Base-by-base conservation (phyloP, 2,797 vertebrate genomes). In the Brachyrhaphis roseni region DNA sequence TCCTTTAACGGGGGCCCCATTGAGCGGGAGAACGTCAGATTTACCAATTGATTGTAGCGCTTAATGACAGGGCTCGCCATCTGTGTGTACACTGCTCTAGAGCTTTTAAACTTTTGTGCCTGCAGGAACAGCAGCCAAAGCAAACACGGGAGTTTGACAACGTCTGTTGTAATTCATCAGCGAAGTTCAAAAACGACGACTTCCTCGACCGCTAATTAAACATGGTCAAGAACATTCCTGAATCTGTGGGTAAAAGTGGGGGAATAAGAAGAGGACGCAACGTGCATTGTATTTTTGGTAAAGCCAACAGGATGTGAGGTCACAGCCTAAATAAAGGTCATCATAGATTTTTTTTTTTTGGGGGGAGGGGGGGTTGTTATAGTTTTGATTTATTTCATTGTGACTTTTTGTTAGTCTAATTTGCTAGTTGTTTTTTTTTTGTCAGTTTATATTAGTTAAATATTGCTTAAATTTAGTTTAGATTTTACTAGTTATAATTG, bases 31-130 rank as follows among this genome's bases (percentile, higher is more conserved):
- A 82, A 82, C 68, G 74, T 76, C 77, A 62, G 76, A 43, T 79
- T 77, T 88, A 55, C 77, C 2, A 80, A 75, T 80, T 23, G 46
- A 80, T 79, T 74, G 80, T 74, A 18, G 49, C 72, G 74, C 76
- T 87, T 85, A 88, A 78, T 84, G 84, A 80, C 78, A 62, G 0
- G 6, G 72, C 47, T 81, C 76, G 39, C 75, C 85, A 82, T 87
- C 81, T 88, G 86, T 86, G 55, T 86, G 55, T 43, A 77, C 77
- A 74, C 55, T 43, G 43, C 57, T 64, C 39, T 28, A 4, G 28
- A 51, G 70, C 49, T 46, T 80, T 78, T 76, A 71, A 43, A 59
- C 10, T 59, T 0, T 16, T 66, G 36, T 28, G 75, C 82, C 80
- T 78, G 64, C 62, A 36, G 81, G 78, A 12, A 3, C 43, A 70